Percentiles rank a stretch among this genome's conserved stretches.
Conservation (phyloP, 2,888 invertebrate genomes). For the Drosophila phalerata region DNA sequence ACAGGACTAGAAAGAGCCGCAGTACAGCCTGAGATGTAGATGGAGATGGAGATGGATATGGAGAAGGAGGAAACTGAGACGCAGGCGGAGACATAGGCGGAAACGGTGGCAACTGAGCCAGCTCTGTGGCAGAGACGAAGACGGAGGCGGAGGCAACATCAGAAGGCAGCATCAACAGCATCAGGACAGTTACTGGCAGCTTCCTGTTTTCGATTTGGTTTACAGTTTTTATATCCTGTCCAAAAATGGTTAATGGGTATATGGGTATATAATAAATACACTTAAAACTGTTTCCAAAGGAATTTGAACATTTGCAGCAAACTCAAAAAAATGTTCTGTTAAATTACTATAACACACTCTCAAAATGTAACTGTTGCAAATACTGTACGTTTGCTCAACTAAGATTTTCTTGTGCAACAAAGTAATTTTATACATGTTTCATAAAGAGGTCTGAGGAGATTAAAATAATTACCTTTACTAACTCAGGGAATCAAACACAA, state of each 20-base stretch:
- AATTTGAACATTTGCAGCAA: too few species aligned
- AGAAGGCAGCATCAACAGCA: conserved; percentile 13
- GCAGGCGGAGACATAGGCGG: neutral
- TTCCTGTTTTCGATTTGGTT: conserved; percentile 62
- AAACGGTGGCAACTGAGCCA: conserved; percentile 2
- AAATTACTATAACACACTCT: too few species aligned
- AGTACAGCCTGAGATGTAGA: conserved; percentile 2
- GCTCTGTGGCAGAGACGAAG: neutral
- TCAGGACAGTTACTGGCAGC: conserved; percentile 44
- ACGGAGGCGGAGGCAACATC: neutral
- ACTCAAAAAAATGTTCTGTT: too few species aligned
- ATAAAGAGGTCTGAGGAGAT: too few species aligned
- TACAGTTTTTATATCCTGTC: conserved; percentile 33
- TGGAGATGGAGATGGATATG: neutral
- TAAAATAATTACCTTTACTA: too few species aligned
- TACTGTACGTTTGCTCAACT: too few species aligned
- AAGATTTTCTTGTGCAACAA: too few species aligned
- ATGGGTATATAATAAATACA: neutral
- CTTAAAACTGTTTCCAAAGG: too few species aligned
- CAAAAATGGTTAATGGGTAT: neutral
- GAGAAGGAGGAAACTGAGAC: neutral
- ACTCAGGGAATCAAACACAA: too few species aligned
- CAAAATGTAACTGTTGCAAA: too few species aligned
- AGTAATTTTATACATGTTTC: too few species aligned
- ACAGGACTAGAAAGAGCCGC: conserved; percentile 42